Evolutionary conservation across 2,888 invertebrate genomes (phyloP), one percentile per base, ranked within the genome.

Genomic region (Lepidochrysops patricia): DNA sequence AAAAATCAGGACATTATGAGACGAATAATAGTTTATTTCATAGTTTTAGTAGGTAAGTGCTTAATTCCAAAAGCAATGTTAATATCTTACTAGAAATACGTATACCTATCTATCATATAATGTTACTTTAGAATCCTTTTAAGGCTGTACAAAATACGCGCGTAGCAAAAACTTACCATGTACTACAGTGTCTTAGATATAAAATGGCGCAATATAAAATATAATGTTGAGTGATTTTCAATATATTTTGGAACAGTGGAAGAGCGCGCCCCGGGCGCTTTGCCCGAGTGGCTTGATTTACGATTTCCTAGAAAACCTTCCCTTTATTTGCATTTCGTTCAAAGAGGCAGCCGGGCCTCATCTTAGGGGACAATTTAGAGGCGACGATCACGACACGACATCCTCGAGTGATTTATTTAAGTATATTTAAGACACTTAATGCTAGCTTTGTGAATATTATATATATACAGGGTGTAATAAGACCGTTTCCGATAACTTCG

Each of bases 251-350:
- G 23, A 60, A 62, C 61, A 72, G 68, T 77, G 81, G 75, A 77
- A 63, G 69, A 72, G 65, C 61, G 61, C 61, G 63, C 57, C 61
- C 60, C 61, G 57, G 66, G 64, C 66, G 67, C 66, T 66, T 62
- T 62, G 67, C 66, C 63, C 61, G 68, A 72, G 72, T 73, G 67
- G 66, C 73, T 72, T 72, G 73, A 74, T 73, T 74, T 73, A 73
- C 73, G 72, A 72, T 70, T 70, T 69, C 64, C 67, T 60, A 66
- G 68, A 66, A 65, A 70, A 68, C 66, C 67, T 67, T 66, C 66
- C 63, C 66, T 70, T 69, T 73, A 73, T 73, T 73, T 72, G 72
- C 72, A 70, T 73, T 69, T 73, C 62, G 64, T 66, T 70, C 71
- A 70, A 71, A 71, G 66, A 68, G 67, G 64, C 67, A 66, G 68